These are phyloP conservation scores for Drosophila mojavensis DNA, from an alignment of 1,140 invertebrate species.

Conservation along the genomic window DNA sequence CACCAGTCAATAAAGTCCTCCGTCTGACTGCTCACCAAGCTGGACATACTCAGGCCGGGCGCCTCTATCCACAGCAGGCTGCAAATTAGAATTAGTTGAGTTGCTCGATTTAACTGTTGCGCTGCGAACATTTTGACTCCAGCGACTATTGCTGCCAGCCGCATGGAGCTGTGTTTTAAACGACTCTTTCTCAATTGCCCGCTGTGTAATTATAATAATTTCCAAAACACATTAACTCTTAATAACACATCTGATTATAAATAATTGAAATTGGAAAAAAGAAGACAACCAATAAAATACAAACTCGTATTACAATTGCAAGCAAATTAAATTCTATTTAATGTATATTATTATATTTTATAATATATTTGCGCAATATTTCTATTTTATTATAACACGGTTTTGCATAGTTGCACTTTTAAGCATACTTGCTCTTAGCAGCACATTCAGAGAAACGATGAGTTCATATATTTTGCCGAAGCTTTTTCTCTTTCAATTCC, in stretches of 20 bases:
- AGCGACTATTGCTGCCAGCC: conserved; percentile 42
- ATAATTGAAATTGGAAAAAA: conserved; percentile 45
- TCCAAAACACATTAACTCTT: conserved; percentile 28
- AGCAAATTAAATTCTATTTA: conserved; percentile 14
- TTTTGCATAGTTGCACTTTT: too few species aligned
- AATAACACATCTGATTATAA: conserved; percentile 43
- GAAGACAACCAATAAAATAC: not conserved
- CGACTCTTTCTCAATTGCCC: not conserved
- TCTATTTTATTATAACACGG: too few species aligned
- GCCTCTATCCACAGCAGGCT: conserved; percentile 35
- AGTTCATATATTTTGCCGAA: too few species aligned
- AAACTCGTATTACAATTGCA: conserved; percentile 9
- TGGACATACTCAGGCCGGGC: conserved; percentile 37
- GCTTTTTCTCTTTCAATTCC: too few species aligned
- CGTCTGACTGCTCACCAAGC: conserved; percentile 42
- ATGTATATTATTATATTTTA: not conserved
- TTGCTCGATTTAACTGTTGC: conserved; percentile 11
- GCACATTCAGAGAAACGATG: too few species aligned
- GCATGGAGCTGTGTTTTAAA: conserved; percentile 12
- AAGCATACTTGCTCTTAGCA: too few species aligned
- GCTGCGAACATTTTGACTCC: conserved; percentile 19
- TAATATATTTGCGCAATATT: too few species aligned
- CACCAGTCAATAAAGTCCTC: conserved; percentile 88
- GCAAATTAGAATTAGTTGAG: conserved; percentile 59
- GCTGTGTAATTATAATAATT: conserved; percentile 29